These are phyloP conservation scores for Drosophila fulvimacula DNA, from an alignment of 2,888 invertebrate species.

Conservation along the genomic window DNA sequence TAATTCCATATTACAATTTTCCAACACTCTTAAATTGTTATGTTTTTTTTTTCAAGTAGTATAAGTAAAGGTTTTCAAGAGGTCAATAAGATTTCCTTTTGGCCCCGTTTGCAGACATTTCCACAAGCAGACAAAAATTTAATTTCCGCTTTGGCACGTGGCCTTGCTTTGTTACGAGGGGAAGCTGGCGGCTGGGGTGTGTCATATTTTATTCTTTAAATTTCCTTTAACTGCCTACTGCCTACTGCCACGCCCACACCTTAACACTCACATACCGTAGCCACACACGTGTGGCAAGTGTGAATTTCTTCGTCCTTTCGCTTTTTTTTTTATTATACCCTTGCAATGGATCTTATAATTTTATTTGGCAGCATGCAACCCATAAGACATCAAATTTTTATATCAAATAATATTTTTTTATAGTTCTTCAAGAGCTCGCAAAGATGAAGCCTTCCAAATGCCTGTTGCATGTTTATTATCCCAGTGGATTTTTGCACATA, in stretches of 20 bases:
- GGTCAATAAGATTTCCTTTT: not conserved
- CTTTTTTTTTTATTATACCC: conserved; percentile 15
- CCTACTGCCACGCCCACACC: not conserved
- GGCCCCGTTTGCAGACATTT: not conserved
- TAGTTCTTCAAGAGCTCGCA: not conserved
- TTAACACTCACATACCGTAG: not conserved
- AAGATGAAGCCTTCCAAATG: not conserved
- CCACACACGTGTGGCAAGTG: conserved; percentile 2
- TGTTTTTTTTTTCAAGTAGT: not conserved
- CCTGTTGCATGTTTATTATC: conserved; percentile 1
- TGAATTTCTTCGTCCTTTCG: conserved; percentile 7
- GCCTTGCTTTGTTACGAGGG: not conserved
- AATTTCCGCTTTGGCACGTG: conserved; percentile 45
- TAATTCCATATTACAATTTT: too few species aligned
- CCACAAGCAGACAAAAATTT: conserved; percentile 33
- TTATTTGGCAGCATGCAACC: conserved; percentile 13
- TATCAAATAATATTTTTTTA: conserved; percentile 11
- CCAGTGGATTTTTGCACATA: not conserved
- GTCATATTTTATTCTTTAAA: conserved; percentile 30
- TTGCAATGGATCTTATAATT: conserved; percentile 13
- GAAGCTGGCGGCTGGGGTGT: not conserved
- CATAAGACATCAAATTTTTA: conserved; percentile 3
- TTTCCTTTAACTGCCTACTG: conserved; percentile 19
- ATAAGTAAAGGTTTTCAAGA: not conserved
- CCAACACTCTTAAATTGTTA: not conserved